Conservation (phyloP, 2,888 invertebrate genomes). For the Magallana nippona region DNA sequence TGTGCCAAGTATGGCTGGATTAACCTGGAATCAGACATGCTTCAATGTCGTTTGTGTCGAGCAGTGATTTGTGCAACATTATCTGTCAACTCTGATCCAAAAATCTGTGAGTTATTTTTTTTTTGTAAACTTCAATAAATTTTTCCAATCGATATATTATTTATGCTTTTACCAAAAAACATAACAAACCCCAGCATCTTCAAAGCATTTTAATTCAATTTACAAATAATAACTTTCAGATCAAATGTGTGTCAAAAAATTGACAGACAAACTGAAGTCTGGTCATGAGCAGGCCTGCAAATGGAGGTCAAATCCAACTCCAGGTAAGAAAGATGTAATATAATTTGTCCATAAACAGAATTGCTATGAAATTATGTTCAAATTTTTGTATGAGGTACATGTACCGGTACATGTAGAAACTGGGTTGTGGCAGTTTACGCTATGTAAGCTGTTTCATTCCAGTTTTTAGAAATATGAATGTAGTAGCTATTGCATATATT, state of each 20-base stretch:
- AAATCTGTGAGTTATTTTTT: slow-evolving; percentile 66
- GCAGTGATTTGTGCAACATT: slow-evolving; percentile 69
- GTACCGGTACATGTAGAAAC: too few relatives aligned
- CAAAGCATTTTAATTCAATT: too few relatives aligned
- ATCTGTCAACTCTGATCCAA: slow-evolving; percentile 59
- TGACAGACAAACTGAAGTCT: slow-evolving; percentile 61
- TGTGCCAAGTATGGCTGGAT: slow-evolving; percentile 78
- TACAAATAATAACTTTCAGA: slow-evolving; percentile 56
- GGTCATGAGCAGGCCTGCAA: slow-evolving; percentile 71
- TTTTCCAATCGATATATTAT: background rate
- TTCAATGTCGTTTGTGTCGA: slow-evolving; percentile 74
- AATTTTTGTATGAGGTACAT: too few relatives aligned
- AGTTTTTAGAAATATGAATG: too few relatives aligned
- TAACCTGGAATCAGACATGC: slow-evolving; percentile 72
- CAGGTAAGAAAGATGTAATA: slow-evolving; percentile 59
- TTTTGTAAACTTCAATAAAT: background rate
- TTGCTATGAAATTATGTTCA: too few relatives aligned
- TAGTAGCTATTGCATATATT: too few relatives aligned
- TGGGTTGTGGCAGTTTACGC: too few relatives aligned
- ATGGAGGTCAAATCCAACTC: slow-evolving; percentile 69
- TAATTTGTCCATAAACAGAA: too few relatives aligned
- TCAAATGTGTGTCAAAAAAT: slow-evolving; percentile 61
- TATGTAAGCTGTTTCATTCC: too few relatives aligned
- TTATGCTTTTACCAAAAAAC: background rate
- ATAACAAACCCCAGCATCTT: too few relatives aligned